phyloP scores from a whole-genome alignment of 1,140 invertebrate species.

The Calycopis cecrops region DNA sequence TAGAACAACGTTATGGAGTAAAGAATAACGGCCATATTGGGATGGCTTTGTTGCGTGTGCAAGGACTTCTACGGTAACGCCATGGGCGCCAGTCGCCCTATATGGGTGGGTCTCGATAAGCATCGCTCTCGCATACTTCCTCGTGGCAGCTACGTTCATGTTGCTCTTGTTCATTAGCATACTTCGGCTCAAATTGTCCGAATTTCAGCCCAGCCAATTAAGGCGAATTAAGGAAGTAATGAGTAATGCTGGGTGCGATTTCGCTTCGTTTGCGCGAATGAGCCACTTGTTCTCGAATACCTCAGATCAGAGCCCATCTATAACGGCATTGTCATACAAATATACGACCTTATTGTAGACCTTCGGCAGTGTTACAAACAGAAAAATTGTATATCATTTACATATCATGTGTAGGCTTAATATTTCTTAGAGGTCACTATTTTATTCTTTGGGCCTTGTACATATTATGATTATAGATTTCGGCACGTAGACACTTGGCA shows the following conservation, averaged over 20 bases:
- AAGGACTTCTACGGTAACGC: constrained; percentile 16
- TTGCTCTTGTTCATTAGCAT: constrained; percentile 1
- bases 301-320: too few relatives aligned
- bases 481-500: too few relatives aligned
- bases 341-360: too few relatives aligned
- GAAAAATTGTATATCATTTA: too few relatives aligned
- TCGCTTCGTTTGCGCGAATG: neutral
- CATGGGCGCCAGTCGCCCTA: constrained; percentile 12
- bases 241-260: neutral
- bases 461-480: too few relatives aligned
- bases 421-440: too few relatives aligned
- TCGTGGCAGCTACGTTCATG: neutral
- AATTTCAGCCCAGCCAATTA: constrained; percentile 4
- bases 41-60: neutral
- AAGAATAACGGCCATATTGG: constrained; percentile 13
- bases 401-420: too few relatives aligned
- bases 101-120: constrained; percentile 9
- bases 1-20: constrained; percentile 5
- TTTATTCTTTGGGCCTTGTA: too few relatives aligned
- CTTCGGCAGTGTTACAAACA: too few relatives aligned
- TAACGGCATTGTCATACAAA: too few relatives aligned
- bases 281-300: neutral
- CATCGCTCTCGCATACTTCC: constrained; percentile 9
- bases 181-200: neutral
- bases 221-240: neutral